These are phyloP conservation scores for Rhynchotus rufescens DNA, from an alignment of 2,797 vertebrate species.

Conservation along the genomic window DNA sequence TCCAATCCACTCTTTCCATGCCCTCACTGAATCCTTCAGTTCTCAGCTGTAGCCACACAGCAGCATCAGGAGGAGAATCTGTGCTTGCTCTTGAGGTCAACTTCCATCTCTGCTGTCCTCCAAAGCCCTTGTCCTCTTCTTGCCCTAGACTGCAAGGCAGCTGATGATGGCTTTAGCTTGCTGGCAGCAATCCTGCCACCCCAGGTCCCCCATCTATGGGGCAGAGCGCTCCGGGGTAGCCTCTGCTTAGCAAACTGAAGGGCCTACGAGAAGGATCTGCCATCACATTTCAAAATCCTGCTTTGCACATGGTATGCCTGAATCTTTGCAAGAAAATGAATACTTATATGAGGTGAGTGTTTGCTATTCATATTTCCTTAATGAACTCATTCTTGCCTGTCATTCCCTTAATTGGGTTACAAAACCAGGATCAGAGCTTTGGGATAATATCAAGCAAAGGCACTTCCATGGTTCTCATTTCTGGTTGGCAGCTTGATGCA, in stretches of 20 bases:
- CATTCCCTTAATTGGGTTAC: not conserved
- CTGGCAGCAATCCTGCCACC: not conserved
- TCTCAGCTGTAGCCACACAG: not conserved
- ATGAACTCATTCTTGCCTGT: not conserved
- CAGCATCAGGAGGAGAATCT: not conserved
- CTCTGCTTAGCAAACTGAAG: not conserved
- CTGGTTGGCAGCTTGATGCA: not conserved
- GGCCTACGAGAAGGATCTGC: not conserved
- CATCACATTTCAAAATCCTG: not conserved
- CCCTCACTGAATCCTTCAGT: not conserved
- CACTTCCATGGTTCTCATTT: not conserved
- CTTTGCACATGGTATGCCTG: not conserved
- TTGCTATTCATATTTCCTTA: not conserved
- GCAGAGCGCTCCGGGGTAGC: not conserved
- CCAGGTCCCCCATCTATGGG: accelerated
- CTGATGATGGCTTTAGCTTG: not conserved
- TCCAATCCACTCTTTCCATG: not conserved
- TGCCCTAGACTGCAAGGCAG: not conserved
- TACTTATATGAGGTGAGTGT: not conserved
- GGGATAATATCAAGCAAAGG: not conserved
- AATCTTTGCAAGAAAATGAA: not conserved
- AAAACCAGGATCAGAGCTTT: not conserved
- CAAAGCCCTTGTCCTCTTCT: not conserved
- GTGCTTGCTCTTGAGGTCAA: conserved; percentile 26
- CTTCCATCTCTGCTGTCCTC: not conserved